These are phyloP conservation scores for Epizoanthus fatuus DNA, from an alignment of 92 coral and sea anemone genomes.

Conservation along the genomic window DNA sequence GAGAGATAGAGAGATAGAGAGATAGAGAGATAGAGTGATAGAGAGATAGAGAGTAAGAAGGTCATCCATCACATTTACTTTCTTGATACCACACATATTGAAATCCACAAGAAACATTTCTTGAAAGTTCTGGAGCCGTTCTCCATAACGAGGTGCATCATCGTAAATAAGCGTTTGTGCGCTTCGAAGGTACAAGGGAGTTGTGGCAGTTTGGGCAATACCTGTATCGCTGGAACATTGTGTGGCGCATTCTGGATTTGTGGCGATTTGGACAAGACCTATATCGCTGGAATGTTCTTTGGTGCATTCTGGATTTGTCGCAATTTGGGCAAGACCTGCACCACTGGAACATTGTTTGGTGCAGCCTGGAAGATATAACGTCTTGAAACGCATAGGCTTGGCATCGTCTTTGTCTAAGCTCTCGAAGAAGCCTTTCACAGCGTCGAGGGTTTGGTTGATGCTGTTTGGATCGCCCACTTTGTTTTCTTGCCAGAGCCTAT, in stretches of 20 bases:
- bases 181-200: constrained; percentile 3
- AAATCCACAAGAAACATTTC: constrained; percentile 67
- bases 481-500: constrained; percentile 32
- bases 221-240: neutral
- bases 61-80: constrained; percentile 16
- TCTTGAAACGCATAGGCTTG: neutral
- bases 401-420: constrained; percentile 25
- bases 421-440: constrained; percentile 74
- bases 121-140: constrained; percentile 44
- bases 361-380: constrained; percentile 21
- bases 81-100: constrained; percentile 40
- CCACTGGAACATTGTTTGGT: neutral
- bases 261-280: too few relatives aligned
- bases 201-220: neutral
- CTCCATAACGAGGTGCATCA: constrained; percentile 65
- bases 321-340: too few relatives aligned
- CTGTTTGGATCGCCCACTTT: constrained; percentile 64
- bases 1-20: too few relatives aligned
- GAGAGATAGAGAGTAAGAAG: too few relatives aligned
- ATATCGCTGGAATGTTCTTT: neutral
- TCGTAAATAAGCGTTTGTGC: constrained; percentile 53
- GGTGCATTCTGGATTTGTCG: neutral
- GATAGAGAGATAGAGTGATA: too few relatives aligned
- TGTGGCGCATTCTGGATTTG: neutral
- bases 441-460: constrained; percentile 33